phyloP scores from a whole-genome alignment of 1,140 invertebrate species.

The Lerema accius region DNA sequence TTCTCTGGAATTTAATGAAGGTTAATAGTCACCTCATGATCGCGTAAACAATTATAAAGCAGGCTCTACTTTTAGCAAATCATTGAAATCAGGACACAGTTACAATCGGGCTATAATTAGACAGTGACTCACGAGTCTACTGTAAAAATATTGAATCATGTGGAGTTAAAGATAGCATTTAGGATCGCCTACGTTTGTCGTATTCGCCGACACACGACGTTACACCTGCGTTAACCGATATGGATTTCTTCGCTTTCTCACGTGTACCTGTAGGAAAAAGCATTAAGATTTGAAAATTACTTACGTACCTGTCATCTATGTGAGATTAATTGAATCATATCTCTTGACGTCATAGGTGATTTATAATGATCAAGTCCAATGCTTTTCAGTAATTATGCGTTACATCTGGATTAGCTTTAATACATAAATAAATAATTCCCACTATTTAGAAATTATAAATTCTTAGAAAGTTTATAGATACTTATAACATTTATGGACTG shows the following conservation, averaged over 20 bases:
- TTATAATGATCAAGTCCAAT: too few relatives aligned
- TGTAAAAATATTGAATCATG: constrained; percentile 61
- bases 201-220: constrained; percentile 36
- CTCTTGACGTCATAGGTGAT: too few relatives aligned
- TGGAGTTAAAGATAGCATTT: constrained; percentile 63
- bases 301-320: too few relatives aligned
- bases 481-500: too few relatives aligned
- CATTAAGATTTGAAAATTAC: neutral
- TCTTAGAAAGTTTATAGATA: too few relatives aligned
- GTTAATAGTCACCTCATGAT: neutral
- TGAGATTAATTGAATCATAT: too few relatives aligned
- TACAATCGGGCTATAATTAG: constrained; percentile 71
- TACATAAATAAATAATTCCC: too few relatives aligned
- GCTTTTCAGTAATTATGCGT: too few relatives aligned
- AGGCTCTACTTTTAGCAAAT: constrained; percentile 11
- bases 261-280: neutral
- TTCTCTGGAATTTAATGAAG: neutral
- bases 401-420: too few relatives aligned
- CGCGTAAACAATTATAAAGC: constrained; percentile 21
- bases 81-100: constrained; percentile 56
- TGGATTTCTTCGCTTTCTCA: neutral
- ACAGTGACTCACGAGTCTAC: constrained; percentile 63
- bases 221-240: constrained; percentile 36
- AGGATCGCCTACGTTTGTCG: constrained; percentile 55
- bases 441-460: too few relatives aligned